phyloP scores from a whole-genome alignment of 2,113 vertebrate genomes.

The Proteles cristata region DNA sequence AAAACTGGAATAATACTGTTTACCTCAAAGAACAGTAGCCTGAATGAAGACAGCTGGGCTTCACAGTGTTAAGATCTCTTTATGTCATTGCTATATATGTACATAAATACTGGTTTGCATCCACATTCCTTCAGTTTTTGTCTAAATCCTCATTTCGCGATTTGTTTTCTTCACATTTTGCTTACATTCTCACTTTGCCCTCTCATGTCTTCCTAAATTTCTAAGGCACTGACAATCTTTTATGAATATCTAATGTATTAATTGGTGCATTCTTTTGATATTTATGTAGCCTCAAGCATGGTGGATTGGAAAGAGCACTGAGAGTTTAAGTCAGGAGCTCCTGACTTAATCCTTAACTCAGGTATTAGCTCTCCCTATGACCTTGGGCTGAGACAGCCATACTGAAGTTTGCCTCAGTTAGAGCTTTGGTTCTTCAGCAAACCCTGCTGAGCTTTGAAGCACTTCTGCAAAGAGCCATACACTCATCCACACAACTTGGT shows the following conservation, averaged over 20 bases:
- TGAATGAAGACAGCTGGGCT: neutral
- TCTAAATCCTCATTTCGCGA: neutral
- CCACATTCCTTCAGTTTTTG: neutral
- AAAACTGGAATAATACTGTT: neutral
- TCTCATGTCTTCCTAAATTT: neutral
- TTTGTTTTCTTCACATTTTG: neutral
- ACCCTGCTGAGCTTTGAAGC: neutral
- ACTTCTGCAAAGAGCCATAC: neutral
- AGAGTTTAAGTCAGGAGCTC: neutral
- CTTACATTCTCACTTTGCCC: neutral
- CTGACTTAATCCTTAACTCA: conserved; percentile 21
- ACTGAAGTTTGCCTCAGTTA: neutral
- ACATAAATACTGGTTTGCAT: neutral
- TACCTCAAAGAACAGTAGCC: neutral
- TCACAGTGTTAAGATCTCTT: neutral
- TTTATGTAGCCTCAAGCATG: neutral
- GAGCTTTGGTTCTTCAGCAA: neutral
- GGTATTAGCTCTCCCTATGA: neutral
- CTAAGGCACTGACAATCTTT: neutral
- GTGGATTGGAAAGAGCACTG: neutral
- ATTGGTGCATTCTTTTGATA: neutral
- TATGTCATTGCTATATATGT: neutral
- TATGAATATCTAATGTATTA: neutral
- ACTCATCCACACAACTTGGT: neutral
- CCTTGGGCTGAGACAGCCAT: neutral